Evolutionary conservation across 2,888 invertebrate genomes (phyloP), one percentile per base, ranked within the genome.

Genomic region (Pasiphila rectangulata): DNA sequence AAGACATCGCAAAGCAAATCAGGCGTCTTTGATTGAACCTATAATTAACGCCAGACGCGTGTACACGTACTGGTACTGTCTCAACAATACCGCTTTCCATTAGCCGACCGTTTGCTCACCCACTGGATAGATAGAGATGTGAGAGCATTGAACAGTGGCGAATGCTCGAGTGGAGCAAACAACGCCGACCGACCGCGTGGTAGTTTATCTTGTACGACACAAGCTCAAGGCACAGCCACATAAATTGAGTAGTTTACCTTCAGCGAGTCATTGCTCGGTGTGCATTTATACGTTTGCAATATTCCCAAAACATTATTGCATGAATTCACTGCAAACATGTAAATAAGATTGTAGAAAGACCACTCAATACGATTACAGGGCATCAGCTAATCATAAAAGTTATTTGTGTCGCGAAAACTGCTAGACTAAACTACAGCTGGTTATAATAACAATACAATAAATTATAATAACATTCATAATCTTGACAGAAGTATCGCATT

Each of bases 401-500:
- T 35, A 36, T 36, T 36, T 36, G 21, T 36, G 15, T 23, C 35
- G n/a, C 21, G 20, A 6, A 13, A 19, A 32, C 30, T 32, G 19
- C 19, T 19, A 42, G 19, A 34, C 32, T 12, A 16, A 23, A 35
- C 21, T 27, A 39, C 4, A n/a, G n/a, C n/a, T n/a, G n/a, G 16
- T 25, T 9, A 9, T 25, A 27, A 17, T 29, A 29, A 46, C 15
- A 40, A 23, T 16, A 35, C 7, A 30, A 41, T 35, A 35, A 35
- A 17, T 19, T 29, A 21, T 16, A 25, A 35, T 20, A 25, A 13
- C 20, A 16, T 27, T 37, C 10, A 24, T 44, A 24, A 37, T 41
- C 50, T 38, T 27, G 32, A 46, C 42, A 39, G 42, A 37, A 46
- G 45, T 46, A 37, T 56, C 51, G 51, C 43, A 60, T 54, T 54